Conservation (phyloP, 2,113 vertebrate species). For the Pedetes capensis region DNA sequence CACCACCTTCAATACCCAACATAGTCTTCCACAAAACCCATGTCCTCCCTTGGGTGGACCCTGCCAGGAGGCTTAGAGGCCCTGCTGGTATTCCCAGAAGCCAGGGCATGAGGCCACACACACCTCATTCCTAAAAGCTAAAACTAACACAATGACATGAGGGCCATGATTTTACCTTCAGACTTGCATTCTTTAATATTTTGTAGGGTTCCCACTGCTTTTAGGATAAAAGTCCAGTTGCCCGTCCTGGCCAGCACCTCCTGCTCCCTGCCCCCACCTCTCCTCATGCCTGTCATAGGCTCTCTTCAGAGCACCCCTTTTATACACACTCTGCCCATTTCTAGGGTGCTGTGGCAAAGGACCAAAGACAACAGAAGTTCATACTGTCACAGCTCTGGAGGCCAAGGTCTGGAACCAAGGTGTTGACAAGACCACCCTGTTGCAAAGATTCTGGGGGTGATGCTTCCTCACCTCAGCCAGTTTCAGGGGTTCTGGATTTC, state of each 20-base stretch:
- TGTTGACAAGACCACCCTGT: too few relatives aligned
- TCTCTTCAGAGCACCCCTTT: too few relatives aligned
- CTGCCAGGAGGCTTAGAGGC: neutral
- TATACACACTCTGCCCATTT: accelerated
- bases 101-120: accelerated
- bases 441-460: neutral
- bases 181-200: neutral
- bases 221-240: neutral
- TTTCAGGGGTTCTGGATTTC: too few relatives aligned
- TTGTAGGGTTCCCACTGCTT: neutral
- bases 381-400: neutral
- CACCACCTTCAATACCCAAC: neutral
- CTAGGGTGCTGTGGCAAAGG: too few relatives aligned
- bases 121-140: neutral
- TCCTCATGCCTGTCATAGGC: neutral
- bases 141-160: neutral
- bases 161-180: neutral
- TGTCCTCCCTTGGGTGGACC: accelerated
- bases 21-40: accelerated
- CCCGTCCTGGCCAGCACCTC: neutral
- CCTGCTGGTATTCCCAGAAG: neutral
- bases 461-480: too few relatives aligned
- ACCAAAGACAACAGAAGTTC: neutral
- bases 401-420: neutral
- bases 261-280: neutral